Percentiles rank a stretch among this genome's conserved stretches.
These are phyloP conservation scores for Plutella xylostella DNA, from an alignment of 2,888 invertebrate genomes.

Conservation along the genomic window DNA sequence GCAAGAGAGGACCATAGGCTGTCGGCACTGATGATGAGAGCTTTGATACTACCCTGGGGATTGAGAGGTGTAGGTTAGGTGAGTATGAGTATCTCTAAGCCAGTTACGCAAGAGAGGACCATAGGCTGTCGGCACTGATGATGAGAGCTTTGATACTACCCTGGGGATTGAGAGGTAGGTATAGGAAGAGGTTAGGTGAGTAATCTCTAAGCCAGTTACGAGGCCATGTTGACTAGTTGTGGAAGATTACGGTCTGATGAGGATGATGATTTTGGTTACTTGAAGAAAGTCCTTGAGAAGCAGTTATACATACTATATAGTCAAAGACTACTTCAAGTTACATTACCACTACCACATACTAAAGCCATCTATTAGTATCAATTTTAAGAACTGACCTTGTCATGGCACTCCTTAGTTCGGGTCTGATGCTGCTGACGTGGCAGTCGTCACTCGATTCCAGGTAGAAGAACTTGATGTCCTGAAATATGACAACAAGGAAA, in stretches of 20 bases:
- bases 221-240: too few relatives aligned
- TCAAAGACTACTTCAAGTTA: too few relatives aligned
- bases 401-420: constrained; percentile 75
- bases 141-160: constrained; percentile 35
- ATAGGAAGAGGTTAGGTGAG: not conserved
- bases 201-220: not conserved
- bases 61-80: not conserved
- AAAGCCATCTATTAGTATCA: too few relatives aligned
- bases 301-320: too few relatives aligned
- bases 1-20: not conserved
- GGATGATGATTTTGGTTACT: too few relatives aligned
- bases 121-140: constrained; percentile 17
- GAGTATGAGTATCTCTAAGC: not conserved
- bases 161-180: constrained; percentile 25
- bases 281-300: too few relatives aligned
- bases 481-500: constrained; percentile 15
- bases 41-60: constrained; percentile 37
- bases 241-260: too few relatives aligned
- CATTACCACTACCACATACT: too few relatives aligned
- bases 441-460: constrained; percentile 80
- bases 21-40: constrained; percentile 25
- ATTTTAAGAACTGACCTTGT: constrained; percentile 57
- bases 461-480: constrained; percentile 78
- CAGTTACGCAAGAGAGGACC: not conserved
- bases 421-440: constrained; percentile 75